Base-by-base conservation (phyloP, 1,140 invertebrate genomes). In the Leptinotarsa defecta region DNA sequence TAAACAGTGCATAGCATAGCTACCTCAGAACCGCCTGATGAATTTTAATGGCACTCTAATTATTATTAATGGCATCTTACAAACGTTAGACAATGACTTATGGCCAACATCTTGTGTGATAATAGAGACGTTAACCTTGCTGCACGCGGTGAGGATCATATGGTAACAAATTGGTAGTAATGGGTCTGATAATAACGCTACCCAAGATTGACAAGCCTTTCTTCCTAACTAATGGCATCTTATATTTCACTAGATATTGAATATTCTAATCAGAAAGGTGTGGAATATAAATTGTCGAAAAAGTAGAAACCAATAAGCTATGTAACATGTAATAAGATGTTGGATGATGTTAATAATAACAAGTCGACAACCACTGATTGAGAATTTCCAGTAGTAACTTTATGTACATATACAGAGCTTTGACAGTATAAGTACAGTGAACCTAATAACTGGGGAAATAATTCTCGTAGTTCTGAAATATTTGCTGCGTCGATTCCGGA, bases 141-240 rank as follows among this genome's bases (percentile, higher is more conserved):
- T 27, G 48, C 49, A 24, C 24, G 20, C 48, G 34, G 61, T 48
- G 43, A 73, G 22, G 22, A 34, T 65, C 34, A 49, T 43, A 20
- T 48, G 34, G 22, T 43, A 34, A 64, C 71, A 73, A 64, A 73
- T 64, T 64, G 61, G 34, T 63, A 64, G 62, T 64, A 64, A 73
- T 73, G 27, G 19, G 24, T 34, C 67, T 69, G 49, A 74, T 74
- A 68, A 48, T 74, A 68, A 68, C 65, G 61, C 34, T 34, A 49
- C 57, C 34, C 57, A 67, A 62, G 19, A 74, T 74, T 49, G 57
- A 68, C 68, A 63, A 75, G 68, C 52, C 52, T 57, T 57, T 57
- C 17, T 57, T 57, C 52, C 52, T 57, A 57, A 57, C 52, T 57
- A 57, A 57, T 57, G 52, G 52, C 0, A 6, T 19, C 52, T 17